Conservation (phyloP, 2,888 invertebrate species). For the Sphaerophoria taeniata region DNA sequence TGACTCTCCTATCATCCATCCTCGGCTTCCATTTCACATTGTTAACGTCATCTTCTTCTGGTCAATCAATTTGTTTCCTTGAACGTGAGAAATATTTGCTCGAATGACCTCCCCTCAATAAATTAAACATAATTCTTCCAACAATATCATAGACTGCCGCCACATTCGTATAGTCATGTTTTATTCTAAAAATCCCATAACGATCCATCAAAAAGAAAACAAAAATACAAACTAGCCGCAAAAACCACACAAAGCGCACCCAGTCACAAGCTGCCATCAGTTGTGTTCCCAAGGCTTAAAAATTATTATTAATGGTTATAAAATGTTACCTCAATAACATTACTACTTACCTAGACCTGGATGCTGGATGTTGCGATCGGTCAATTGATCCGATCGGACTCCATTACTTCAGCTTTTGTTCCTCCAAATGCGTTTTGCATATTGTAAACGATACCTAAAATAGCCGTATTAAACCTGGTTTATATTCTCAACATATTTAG, state of each 20-base stretch:
- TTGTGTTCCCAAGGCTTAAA: slow-evolving; percentile 46
- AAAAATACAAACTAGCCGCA: slow-evolving; percentile 1
- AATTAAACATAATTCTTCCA: slow-evolving; percentile 40
- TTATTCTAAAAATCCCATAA: slow-evolving; percentile 5
- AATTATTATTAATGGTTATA: slow-evolving; percentile 56
- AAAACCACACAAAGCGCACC: slow-evolving; percentile 40
- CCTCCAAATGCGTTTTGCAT: slow-evolving; percentile 33
- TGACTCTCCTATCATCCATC: not conserved
- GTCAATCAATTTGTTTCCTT: slow-evolving; percentile 35
- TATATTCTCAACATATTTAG: slow-evolving; percentile 53
- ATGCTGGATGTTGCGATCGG: not conserved
- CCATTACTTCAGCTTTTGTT: not conserved
- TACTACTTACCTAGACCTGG: not conserved
- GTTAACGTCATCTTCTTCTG: slow-evolving; percentile 26
- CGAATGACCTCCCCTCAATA: slow-evolving; percentile 13
- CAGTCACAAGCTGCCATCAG: not conserved
- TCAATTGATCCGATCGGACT: slow-evolving; percentile 50
- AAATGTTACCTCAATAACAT: not conserved
- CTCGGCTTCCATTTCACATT: slow-evolving; percentile 9
- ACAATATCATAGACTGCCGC: slow-evolving; percentile 24
- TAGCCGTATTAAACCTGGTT: not conserved
- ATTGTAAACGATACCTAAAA: not conserved
- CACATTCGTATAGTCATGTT: slow-evolving; percentile 23
- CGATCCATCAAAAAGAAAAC: slow-evolving; percentile 50
- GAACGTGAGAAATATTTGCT: slow-evolving; percentile 49